Base-by-base conservation (phyloP, 2,888 invertebrate genomes). In the Drosophila atripex region DNA sequence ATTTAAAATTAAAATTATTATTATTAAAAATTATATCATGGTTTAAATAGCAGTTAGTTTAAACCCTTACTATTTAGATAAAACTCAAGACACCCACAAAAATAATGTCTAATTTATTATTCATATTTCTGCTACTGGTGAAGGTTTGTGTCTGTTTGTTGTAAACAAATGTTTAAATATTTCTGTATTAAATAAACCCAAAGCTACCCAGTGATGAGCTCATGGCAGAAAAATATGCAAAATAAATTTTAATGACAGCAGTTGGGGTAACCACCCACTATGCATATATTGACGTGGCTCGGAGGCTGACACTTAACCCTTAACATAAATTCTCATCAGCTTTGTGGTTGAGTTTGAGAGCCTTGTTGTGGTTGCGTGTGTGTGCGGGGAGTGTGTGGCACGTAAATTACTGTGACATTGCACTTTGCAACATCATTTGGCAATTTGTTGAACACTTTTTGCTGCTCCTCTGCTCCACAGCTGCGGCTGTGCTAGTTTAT, bases 331-430 rank as follows among this genome's bases (percentile, higher is more conserved):
- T 75, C 77, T 85, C 77, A 86, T 85, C 85, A 82, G 73, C 51
- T 65, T 72, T 54, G 43, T 58, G 59, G 52, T 7, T 35, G 35
- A 35, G 32, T 32, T 32, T 32, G n/a, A 12, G 32, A n/a, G 12
- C 32, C 28, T 8, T 21, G 65, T 43, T 41, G 53, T 53, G 38
- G 35, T 18, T 32, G 3, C 4, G 1, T 32, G 12, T 32, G 30
- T 32, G 32, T 32, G 32, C 2, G 28, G 28, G 28, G 28, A 28
- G 2, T 32, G 32, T 51, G 30, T 73, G 69, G 65, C 76, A 76
- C 71, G 83, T 80, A 88, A 85, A 80, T 88, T 88, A 85, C 80
- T 86, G 86, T 86, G 85, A 86, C 85, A 88, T 88, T 88, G 86
- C 86, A 88, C 84, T 80, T 86, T 79, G 79, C 69, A 64, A 52